Evolutionary conservation across 2,113 vertebrate genomes (phyloP).

Genomic region (Cardinalis cardinalis): DNA sequence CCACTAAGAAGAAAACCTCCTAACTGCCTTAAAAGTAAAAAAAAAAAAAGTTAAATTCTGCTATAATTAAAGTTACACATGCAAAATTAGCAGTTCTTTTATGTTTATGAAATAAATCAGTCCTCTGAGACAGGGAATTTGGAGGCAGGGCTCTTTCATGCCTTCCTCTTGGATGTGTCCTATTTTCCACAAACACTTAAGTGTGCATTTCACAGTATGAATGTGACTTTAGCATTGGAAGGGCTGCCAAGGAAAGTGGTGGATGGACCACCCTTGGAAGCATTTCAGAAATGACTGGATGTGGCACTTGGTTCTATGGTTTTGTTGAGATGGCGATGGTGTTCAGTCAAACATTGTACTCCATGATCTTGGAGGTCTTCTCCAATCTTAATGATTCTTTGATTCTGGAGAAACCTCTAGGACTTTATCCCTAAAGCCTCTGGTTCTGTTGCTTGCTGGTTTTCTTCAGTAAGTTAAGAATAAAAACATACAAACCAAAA

Average conservation of each 20-base stretch:
- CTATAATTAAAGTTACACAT: background rate
- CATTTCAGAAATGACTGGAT: background rate
- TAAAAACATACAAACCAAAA: background rate
- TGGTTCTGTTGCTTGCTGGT: background rate
- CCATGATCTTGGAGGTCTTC: background rate
- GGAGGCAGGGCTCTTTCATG: background rate
- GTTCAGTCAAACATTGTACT: background rate
- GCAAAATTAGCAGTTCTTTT: background rate
- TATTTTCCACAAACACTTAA: background rate
- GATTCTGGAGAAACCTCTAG: background rate
- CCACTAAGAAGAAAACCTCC: background rate
- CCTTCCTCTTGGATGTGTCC: background rate
- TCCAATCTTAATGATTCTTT: background rate
- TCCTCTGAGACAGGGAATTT: background rate
- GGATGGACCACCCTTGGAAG: background rate
- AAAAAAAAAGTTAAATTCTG: background rate
- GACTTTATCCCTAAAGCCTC: background rate
- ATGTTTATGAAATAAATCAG: conserved; percentile 12
- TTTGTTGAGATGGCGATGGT: background rate
- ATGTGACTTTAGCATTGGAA: background rate
- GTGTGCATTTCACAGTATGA: background rate
- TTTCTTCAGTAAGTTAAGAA: background rate
- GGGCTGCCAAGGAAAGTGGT: background rate
- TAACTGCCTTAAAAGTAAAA: background rate
- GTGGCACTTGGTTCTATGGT: background rate